Base-by-base conservation (phyloP, 2,113 vertebrate genomes). In the Hyaena hyaena region DNA sequence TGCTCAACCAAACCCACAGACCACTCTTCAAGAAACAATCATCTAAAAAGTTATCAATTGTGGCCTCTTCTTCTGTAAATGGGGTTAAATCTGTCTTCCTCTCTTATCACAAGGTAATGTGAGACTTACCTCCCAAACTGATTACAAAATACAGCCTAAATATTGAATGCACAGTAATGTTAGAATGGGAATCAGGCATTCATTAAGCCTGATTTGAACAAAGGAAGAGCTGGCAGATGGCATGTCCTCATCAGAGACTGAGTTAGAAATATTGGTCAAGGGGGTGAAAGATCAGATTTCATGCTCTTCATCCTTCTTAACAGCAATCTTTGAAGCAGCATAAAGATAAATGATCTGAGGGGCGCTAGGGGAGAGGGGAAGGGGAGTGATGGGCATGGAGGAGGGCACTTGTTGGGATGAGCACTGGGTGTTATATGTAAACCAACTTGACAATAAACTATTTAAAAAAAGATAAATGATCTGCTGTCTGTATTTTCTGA, bases 161-260 rank as follows among this genome's bases (percentile, higher is more conserved):
- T 76, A 71, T 0, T 48, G 35, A 93, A 76, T 23, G 33, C 16
- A 48, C 23, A 24, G 21, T 71, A 90, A 80, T 80, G 33, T 81
- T n/a, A 14, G 88, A 97, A 96, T 95, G 95, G 68, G 88, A 93
- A 61, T 88, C 16, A 24, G 91, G 79, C 74, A 95, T 95, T 96
- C 83, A 53, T 53, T 66, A 86, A 96, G 61, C 65, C 55, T 88
- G 96, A 94, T 77, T 55, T 35, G 90, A 97, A 93, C 48, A 69
- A 96, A 82, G 76, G 55, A 96, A 80, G 74, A 87, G n/a, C 65
- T 88, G 81, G n/a, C 69, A 93, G 90, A 50, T 76, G 48, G 35
- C 31, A 0, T 21, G 33, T 31, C 53, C 94, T 61, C 77, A 50
- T 23, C 81, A 65, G 33, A 97, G n/a, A 92, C 33, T 6, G 31